These are phyloP conservation scores for Diplolepis rosae DNA, from an alignment of 2,888 invertebrate genomes.

Conservation along the genomic window DNA sequence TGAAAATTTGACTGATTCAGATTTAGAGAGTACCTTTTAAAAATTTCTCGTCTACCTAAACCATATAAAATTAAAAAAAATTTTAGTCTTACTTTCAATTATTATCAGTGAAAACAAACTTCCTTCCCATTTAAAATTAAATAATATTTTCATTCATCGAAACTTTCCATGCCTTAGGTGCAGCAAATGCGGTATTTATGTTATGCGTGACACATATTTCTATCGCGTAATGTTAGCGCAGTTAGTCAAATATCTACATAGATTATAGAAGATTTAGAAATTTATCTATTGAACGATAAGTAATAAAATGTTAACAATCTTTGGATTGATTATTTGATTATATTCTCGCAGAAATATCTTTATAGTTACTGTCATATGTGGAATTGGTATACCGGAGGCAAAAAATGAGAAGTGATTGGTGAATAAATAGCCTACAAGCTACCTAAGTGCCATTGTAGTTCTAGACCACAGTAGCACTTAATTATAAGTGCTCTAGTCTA, in stretches of 20 bases:
- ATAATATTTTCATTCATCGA: too few relatives aligned
- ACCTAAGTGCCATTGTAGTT: too few relatives aligned
- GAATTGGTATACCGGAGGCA: neutral
- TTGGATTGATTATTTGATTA: constrained; percentile 8
- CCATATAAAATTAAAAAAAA: too few relatives aligned
- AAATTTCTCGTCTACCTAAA: too few relatives aligned
- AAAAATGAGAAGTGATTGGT: neutral
- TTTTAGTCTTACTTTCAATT: too few relatives aligned
- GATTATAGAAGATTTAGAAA: neutral
- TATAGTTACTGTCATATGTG: neutral
- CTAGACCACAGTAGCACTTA: neutral
- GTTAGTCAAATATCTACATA: neutral
- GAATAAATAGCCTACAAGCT: neutral
- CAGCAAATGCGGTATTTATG: neutral
- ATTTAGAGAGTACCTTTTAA: too few relatives aligned
- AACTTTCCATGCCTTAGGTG: neutral
- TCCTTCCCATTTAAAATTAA: too few relatives aligned
- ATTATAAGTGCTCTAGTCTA: neutral
- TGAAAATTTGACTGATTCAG: too few relatives aligned
- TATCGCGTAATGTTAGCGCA: neutral
- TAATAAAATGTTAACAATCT: neutral
- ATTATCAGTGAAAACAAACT: too few relatives aligned
- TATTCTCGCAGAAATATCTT: neutral
- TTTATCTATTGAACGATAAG: constrained; percentile 3
- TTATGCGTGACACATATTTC: neutral